phyloP scores from a whole-genome alignment of 2,113 vertebrate genomes.

The Eupsittula cactorum region DNA sequence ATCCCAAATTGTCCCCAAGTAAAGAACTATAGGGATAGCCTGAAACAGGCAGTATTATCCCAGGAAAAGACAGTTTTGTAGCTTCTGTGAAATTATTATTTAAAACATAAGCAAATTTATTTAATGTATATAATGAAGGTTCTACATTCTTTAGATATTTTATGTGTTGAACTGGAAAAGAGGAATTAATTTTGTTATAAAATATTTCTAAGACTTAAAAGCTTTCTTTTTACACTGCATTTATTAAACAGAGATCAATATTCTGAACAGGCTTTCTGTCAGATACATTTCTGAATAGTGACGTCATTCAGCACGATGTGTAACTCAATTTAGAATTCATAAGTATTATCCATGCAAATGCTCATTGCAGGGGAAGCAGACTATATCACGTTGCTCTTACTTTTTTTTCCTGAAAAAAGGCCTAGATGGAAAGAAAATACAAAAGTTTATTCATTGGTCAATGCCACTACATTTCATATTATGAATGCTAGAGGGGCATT shows the following conservation, averaged over 20 bases:
- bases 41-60: neutral
- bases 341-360: constrained; percentile 3
- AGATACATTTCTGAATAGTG: neutral
- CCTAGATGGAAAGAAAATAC: neutral
- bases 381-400: neutral
- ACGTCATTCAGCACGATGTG: neutral
- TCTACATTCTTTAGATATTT: neutral
- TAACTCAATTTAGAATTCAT: constrained; percentile 33
- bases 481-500: neutral
- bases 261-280: neutral
- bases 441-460: constrained; percentile 29
- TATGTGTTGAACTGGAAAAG: neutral
- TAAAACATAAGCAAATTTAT: neutral
- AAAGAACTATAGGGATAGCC: neutral
- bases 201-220: neutral
- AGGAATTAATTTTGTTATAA: neutral
- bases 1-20: neutral
- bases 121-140: neutral
- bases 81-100: neutral
- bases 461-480: neutral
- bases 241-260: neutral
- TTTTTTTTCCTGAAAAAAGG: neutral
- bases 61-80: neutral
- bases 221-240: neutral
- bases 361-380: neutral